These are phyloP conservation scores for Protomyctophum bolini DNA, from an alignment of 2,113 vertebrate genomes.

Conservation along the genomic window DNA sequence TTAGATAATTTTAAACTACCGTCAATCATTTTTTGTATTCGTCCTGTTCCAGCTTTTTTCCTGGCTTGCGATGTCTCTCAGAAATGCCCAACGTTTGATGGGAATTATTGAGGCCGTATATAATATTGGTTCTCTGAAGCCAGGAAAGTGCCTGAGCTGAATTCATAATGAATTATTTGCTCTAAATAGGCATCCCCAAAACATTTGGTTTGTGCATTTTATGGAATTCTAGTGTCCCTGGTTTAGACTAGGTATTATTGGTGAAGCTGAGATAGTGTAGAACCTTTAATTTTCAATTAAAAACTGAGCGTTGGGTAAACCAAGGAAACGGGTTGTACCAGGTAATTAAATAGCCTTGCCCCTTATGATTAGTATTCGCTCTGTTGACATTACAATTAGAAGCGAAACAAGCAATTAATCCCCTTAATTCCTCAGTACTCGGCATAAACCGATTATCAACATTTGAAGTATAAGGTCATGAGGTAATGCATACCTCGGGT, in stretches of 20 bases:
- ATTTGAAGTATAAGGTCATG: background rate
- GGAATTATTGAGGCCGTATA: conserved; percentile 35
- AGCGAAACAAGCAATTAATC: background rate
- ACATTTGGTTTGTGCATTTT: background rate
- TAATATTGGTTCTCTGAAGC: conserved; percentile 33
- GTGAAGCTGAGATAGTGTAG: background rate
- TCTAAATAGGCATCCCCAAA: background rate
- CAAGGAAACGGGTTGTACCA: background rate
- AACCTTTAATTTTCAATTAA: background rate
- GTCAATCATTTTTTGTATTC: conserved; percentile 42
- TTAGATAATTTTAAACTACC: conserved; percentile 37
- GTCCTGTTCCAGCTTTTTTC: conserved; percentile 15
- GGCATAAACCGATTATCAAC: background rate
- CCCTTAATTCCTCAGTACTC: background rate
- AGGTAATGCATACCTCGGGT: background rate
- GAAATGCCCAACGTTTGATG: conserved; percentile 38
- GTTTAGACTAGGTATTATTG: background rate
- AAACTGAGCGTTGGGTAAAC: background rate
- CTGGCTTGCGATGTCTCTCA: conserved; percentile 14
- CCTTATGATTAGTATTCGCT: background rate
- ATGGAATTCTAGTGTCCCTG: background rate
- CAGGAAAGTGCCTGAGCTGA: conserved; percentile 27
- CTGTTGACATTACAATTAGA: background rate
- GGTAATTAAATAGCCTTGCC: background rate
- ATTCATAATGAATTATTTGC: conserved; percentile 27